These are phyloP conservation scores for Styela clava DNA, from an alignment of 23 tunicate species.

Conservation along the genomic window DNA sequence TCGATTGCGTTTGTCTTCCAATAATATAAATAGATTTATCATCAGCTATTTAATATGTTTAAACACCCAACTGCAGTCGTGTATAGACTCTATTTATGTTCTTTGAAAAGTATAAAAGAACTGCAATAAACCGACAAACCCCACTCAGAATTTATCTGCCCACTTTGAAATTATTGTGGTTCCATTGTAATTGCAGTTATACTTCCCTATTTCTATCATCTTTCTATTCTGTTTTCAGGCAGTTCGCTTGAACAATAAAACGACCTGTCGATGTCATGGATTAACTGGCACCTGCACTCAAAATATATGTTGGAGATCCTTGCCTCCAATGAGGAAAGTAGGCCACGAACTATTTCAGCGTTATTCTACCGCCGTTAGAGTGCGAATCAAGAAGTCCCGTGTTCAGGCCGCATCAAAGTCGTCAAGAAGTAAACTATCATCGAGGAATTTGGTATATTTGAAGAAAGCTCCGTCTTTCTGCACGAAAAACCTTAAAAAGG, in stretches of 20 bases:
- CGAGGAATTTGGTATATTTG: slow-evolving; percentile 49
- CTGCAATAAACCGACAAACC: too few relatives aligned
- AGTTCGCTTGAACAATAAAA: slow-evolving; percentile 33
- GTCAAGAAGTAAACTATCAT: slow-evolving; percentile 5
- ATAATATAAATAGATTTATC: too few relatives aligned
- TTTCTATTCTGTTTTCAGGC: too few relatives aligned
- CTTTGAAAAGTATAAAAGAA: too few relatives aligned
- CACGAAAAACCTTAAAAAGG: slow-evolving; percentile 38
- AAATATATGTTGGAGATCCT: slow-evolving; percentile 82
- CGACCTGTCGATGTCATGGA: slow-evolving; percentile 90
- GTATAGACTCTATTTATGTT: too few relatives aligned
- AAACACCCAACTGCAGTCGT: too few relatives aligned
- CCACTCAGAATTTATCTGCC: too few relatives aligned
- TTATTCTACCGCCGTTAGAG: slow-evolving; percentile 46
- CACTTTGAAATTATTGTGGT: too few relatives aligned
- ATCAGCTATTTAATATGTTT: too few relatives aligned
- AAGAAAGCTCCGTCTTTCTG: slow-evolving; percentile 45
- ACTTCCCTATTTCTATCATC: too few relatives aligned
- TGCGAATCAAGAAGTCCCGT: slow-evolving; percentile 25
- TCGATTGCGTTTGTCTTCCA: too few relatives aligned
- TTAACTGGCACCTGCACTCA: slow-evolving; percentile 83
- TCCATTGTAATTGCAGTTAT: too few relatives aligned
- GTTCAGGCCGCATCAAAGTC: slow-evolving; percentile 15
- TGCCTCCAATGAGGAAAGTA: slow-evolving; percentile 70
- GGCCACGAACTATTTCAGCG: slow-evolving; percentile 40